Base-by-base conservation (phyloP, 2,888 invertebrate species). In the Druceiella hillmani region DNA sequence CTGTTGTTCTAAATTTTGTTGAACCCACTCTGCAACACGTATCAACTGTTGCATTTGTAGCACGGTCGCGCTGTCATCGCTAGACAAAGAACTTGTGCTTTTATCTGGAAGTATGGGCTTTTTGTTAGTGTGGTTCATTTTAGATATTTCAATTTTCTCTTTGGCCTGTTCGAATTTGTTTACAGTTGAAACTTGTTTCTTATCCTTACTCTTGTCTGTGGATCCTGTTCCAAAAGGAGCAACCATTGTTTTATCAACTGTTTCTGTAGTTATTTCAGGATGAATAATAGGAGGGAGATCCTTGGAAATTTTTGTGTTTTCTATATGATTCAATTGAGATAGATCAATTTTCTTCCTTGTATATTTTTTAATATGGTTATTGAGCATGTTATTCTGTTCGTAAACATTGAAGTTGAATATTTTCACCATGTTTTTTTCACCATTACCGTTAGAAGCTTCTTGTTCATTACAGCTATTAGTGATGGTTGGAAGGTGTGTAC, bases 11-110 rank as follows among this genome's bases (percentile, higher is more conserved):
- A 76, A 57, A 51, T 78, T 81, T 49, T 76, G 78, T 56, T 83
- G 79, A 12, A 87, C 83, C 86, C 86, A 86, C 51, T 87, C 84
- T 1, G 83, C 85, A 7, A 87, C 85, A 48, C 83, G 67, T 12
- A 78, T 76, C 45, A 83, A 54, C 43, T 83, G 82, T 44, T 79
- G 79, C 14, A 78, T 74, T 36, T 78, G 72, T 38, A 79, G 50
- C 46, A 78, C 50, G 2, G 76, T 75, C 20, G 72, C 71, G 45
- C 72, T 72, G 36, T 73, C 72, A 34, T 73, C 72, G 43, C 72
- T 72, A 2, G 72, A 73, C 24, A 73, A 50, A 0, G 72, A 73
- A 47, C 72, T 73, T 2, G 70, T 71, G 43, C 72, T 72, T 44
- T 69, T 70, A 39, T 72, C 72, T 41, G 69, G 68, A 2, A 66